Conservation (phyloP, 37 sponge, comb jelly and placozoan genomes). For the Beroe forskalii region DNA sequence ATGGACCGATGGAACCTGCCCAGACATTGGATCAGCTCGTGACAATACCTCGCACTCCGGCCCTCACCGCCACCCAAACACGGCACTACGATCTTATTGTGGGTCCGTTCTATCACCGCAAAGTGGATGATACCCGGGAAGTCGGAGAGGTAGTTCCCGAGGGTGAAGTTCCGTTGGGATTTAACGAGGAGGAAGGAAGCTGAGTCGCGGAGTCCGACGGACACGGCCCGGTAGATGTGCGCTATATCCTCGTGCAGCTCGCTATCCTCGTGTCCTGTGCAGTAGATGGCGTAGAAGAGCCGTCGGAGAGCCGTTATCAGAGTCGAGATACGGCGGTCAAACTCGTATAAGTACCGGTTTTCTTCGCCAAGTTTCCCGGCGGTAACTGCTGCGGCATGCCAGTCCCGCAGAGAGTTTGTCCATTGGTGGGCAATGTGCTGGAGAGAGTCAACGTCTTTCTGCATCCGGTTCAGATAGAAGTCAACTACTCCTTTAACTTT, state of each 20-base stretch:
- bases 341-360: slow-evolving; percentile 22
- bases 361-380: background rate
- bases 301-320: background rate
- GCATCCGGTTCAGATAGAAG: background rate
- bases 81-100: background rate
- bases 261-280: background rate
- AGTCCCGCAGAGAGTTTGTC: background rate
- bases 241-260: background rate
- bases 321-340: background rate
- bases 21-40: background rate
- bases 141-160: slow-evolving; percentile 58
- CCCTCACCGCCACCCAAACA: background rate
- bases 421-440: background rate
- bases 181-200: slow-evolving; percentile 60
- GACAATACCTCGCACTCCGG: slow-evolving; percentile 43
- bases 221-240: slow-evolving; percentile 25
- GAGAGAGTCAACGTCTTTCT: background rate
- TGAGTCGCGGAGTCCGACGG: slow-evolving; percentile 33
- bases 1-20: background rate
- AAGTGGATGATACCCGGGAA: slow-evolving; percentile 60
- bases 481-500: slow-evolving; percentile 30
- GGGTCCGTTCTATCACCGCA: background rate
- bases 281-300: slow-evolving; percentile 55
- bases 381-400: background rate
- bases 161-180: slow-evolving; percentile 50